Evolutionary conservation across 2,797 vertebrate genomes (phyloP).

Genomic region (Petrocephalus sullivani): DNA sequence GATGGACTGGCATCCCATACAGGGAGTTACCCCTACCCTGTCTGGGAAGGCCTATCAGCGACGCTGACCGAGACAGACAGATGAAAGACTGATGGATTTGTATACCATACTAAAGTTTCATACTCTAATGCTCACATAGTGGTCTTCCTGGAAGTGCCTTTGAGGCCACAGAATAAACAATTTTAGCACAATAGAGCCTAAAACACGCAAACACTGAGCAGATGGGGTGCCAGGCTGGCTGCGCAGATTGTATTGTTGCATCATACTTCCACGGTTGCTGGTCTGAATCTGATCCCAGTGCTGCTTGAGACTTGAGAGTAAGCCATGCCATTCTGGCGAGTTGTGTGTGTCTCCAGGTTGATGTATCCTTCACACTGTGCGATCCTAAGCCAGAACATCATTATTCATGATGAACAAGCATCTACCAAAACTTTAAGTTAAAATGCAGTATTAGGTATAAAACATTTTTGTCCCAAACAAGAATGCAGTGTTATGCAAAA

Average conservation of each 20-base stretch:
- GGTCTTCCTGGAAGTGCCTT: background rate
- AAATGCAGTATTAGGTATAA: background rate
- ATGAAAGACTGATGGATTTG: background rate
- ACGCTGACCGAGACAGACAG: background rate
- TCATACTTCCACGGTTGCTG: background rate
- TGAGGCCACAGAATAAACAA: background rate
- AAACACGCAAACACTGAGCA: background rate
- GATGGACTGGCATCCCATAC: background rate
- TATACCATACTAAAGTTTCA: background rate
- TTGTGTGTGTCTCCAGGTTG: background rate
- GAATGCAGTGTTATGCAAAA: background rate
- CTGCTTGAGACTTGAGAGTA: background rate
- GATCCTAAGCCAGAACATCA: background rate
- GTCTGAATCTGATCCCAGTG: background rate
- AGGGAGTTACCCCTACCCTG: background rate
- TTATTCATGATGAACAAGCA: background rate
- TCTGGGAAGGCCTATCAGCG: background rate
- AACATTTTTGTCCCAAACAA: conserved; percentile 11
- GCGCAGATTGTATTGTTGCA: background rate
- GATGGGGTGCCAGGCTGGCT: background rate
- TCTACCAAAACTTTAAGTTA: background rate
- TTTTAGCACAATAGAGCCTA: background rate
- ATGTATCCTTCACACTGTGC: background rate
- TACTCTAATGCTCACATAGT: background rate
- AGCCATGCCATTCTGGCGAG: background rate